phyloP scores from a whole-genome alignment of 2,113 vertebrate species.

The Archocentrus centrarchus region DNA sequence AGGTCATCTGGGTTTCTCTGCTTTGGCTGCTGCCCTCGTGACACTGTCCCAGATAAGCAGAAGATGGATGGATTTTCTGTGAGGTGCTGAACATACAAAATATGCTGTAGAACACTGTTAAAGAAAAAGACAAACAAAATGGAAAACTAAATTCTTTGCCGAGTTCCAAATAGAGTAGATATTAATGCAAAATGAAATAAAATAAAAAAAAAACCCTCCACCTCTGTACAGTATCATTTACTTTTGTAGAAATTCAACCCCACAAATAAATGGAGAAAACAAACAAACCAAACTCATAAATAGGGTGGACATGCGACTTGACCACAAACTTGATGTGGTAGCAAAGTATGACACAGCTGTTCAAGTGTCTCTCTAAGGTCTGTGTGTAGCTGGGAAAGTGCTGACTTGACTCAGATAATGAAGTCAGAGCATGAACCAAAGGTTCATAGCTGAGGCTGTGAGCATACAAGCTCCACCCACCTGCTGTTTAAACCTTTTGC shows the following conservation, averaged over 20 bases:
- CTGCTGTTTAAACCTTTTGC: background rate
- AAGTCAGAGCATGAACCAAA: background rate
- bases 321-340: background rate
- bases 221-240: background rate
- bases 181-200: too few relatives aligned
- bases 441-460: accelerated
- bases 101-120: background rate
- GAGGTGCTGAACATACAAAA: background rate
- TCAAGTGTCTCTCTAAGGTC: background rate
- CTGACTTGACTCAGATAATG: background rate
- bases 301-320: background rate
- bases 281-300: background rate
- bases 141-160: too few relatives aligned
- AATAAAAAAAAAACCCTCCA: too few relatives aligned
- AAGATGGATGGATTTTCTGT: too few relatives aligned
- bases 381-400: background rate
- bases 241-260: background rate
- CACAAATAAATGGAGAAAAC: background rate
- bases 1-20: too few relatives aligned
- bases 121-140: too few relatives aligned
- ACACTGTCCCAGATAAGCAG: too few relatives aligned
- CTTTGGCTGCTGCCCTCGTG: too few relatives aligned
- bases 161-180: too few relatives aligned
- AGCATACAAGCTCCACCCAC: background rate
- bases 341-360: background rate